phyloP scores from a whole-genome alignment of 2,888 invertebrate species.

The Torymus auratus region DNA sequence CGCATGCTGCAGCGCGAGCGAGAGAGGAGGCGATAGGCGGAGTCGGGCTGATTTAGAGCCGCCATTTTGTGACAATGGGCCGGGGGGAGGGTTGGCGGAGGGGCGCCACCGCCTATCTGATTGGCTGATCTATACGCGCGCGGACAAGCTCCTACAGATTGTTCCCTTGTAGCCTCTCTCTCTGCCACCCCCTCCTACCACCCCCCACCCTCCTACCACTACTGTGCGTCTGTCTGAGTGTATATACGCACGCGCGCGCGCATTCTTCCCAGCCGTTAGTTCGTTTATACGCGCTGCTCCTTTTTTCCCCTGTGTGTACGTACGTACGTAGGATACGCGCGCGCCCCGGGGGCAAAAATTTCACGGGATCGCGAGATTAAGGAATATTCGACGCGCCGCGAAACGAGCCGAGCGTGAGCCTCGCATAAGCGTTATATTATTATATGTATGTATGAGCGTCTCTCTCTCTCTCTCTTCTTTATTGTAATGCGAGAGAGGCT shows the following conservation, averaged over 20 bases:
- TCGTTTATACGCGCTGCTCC: conserved; percentile 26
- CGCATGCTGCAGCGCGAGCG: conserved; percentile 25
- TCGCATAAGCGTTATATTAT: no score
- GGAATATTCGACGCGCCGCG: conserved; percentile 38
- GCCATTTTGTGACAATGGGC: conserved; percentile 76
- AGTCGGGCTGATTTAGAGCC: conserved; percentile 76
- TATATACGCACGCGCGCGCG: background rate
- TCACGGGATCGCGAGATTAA: conserved; percentile 55
- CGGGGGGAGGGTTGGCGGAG: conserved; percentile 57
- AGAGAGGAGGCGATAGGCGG: conserved; percentile 71
- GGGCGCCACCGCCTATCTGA: conserved; percentile 76
- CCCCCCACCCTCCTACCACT: background rate
- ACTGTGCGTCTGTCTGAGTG: no score
- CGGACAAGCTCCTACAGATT: conserved; percentile 76
- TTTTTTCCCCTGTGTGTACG: background rate
- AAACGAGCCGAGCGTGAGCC: conserved; percentile 28
- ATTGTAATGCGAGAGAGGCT: no score
- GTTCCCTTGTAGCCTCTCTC: conserved; percentile 75
- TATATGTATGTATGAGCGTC: no score
- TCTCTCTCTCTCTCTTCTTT: no score
- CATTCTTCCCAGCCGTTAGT: conserved; percentile 44
- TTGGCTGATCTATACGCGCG: conserved; percentile 72
- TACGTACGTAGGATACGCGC: background rate
- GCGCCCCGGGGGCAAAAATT: conserved; percentile 55
- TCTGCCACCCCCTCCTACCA: conserved; percentile 57